phyloP scores from a whole-genome alignment of 37 sponge, comb jelly and placozoan species.

The Spongilla lacustris region DNA sequence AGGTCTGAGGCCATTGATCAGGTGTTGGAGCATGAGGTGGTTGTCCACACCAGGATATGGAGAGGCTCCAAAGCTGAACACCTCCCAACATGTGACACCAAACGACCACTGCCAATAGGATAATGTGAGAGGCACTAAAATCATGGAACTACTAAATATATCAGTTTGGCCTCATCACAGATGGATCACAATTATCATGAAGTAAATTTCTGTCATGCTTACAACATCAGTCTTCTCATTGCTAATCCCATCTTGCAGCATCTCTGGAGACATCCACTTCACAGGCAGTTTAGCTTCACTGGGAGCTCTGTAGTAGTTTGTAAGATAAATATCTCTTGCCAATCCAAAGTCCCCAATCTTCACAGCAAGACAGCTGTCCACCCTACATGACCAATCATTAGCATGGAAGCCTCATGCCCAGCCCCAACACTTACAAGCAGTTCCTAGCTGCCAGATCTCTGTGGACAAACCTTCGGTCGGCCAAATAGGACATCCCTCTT shows the following conservation, averaged over 20 bases:
- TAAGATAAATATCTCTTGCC: conserved; percentile 17
- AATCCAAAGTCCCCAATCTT: conserved; percentile 26
- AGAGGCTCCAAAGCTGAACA: background rate
- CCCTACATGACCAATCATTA: background rate
- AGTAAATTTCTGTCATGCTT: background rate
- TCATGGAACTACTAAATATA: too few species aligned
- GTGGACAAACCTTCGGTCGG: conserved; percentile 2
- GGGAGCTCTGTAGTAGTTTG: conserved; percentile 7
- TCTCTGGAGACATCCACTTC: conserved; percentile 27
- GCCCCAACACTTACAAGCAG: background rate
- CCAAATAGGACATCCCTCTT: conserved; percentile 12
- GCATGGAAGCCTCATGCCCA: background rate
- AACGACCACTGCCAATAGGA: background rate
- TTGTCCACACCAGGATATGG: conserved; percentile 10
- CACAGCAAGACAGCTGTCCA: background rate
- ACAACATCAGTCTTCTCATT: conserved; percentile 30
- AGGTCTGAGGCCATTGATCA: conserved; percentile 5
- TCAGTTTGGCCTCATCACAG: too few species aligned
- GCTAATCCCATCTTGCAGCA: conserved; percentile 9
- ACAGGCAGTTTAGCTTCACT: conserved; percentile 13
- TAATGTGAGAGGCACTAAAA: too few species aligned
- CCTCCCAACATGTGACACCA: background rate
- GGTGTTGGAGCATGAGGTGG: background rate
- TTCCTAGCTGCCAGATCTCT: conserved; percentile 25
- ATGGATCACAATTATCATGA: too few species aligned